Percentiles rank a stretch among this genome's conserved stretches.
Conservation (phyloP, 2,113 vertebrate species). For the Epinephelus lanceolatus region DNA sequence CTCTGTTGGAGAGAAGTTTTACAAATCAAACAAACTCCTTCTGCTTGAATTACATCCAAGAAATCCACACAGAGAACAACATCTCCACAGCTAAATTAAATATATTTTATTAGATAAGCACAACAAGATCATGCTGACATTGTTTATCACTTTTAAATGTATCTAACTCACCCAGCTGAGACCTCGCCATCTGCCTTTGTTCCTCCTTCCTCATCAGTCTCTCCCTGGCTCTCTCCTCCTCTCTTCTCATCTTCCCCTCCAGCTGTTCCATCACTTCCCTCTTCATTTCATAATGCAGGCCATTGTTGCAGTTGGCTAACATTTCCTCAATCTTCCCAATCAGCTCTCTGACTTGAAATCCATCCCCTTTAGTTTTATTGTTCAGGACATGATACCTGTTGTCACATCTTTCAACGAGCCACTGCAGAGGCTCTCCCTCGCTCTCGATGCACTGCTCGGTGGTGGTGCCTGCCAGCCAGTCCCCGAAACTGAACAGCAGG, state of each 20-base stretch:
- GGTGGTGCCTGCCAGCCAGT: conserved; percentile 74
- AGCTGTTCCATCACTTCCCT: conserved; percentile 45
- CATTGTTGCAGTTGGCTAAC: conserved; percentile 13
- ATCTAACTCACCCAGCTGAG: conserved; percentile 70
- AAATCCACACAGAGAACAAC: neutral
- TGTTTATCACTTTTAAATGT: conserved; percentile 11
- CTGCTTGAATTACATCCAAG: neutral
- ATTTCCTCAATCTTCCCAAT: conserved; percentile 78
- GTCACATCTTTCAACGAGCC: conserved; percentile 69
- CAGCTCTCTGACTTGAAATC: conserved; percentile 76
- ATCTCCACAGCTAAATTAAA: neutral
- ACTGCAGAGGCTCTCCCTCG: conserved; percentile 69
- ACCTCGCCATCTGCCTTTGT: conserved; percentile 53
- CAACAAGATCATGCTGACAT: neutral
- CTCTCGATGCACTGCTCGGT: conserved; percentile 77
- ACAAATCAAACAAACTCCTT: neutral
- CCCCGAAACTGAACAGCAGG: conserved; percentile 75
- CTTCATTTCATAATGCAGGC: conserved; percentile 54
- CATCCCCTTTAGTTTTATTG: conserved; percentile 70
- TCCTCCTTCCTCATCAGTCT: conserved; percentile 47
- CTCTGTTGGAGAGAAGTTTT: conserved; percentile 56
- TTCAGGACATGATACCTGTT: conserved; percentile 78
- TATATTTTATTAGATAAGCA: neutral
- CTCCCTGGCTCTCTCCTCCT: conserved; percentile 53
- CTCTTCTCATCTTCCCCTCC: conserved; percentile 46